These are phyloP conservation scores for Trematocara macrostoma DNA, from an alignment of 2,113 vertebrate species.

Conservation along the genomic window DNA sequence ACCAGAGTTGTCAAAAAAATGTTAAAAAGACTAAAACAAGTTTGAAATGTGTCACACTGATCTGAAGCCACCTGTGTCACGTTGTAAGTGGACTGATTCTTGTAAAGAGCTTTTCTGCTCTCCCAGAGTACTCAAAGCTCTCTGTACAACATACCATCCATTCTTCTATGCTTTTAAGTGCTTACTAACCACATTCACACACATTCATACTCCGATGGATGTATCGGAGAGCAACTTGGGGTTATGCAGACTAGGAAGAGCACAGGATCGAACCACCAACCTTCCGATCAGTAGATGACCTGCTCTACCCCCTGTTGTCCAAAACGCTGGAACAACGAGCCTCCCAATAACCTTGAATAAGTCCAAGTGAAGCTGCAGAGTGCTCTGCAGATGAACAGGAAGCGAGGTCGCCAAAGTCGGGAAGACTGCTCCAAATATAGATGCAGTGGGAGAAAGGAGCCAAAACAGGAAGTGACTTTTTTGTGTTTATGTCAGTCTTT, in stretches of 20 bases:
- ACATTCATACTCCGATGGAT: neutral
- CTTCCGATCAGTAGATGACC: neutral
- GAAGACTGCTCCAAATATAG: conserved; percentile 64
- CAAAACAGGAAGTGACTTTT: conserved; percentile 50
- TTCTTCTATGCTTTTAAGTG: neutral
- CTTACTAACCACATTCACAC: neutral
- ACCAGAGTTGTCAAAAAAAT: neutral
- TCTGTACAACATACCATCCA: neutral
- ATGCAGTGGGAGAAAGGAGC: conserved; percentile 6
- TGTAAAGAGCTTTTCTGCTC: neutral
- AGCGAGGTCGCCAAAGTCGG: conserved; percentile 56
- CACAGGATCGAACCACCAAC: neutral
- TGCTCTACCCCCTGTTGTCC: neutral
- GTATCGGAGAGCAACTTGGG: neutral
- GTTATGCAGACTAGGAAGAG: neutral
- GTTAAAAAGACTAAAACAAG: neutral
- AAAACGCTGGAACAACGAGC: neutral
- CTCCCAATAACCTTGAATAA: neutral
- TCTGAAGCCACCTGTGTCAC: neutral
- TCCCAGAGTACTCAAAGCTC: neutral
- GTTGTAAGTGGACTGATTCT: neutral
- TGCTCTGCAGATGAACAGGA: conserved; percentile 58
- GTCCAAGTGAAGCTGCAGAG: neutral
- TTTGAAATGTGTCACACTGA: neutral
- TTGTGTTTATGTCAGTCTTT: neutral